These are phyloP conservation scores for Cyclura pinguis DNA, from an alignment of 2,797 vertebrate species.

Conservation along the genomic window DNA sequence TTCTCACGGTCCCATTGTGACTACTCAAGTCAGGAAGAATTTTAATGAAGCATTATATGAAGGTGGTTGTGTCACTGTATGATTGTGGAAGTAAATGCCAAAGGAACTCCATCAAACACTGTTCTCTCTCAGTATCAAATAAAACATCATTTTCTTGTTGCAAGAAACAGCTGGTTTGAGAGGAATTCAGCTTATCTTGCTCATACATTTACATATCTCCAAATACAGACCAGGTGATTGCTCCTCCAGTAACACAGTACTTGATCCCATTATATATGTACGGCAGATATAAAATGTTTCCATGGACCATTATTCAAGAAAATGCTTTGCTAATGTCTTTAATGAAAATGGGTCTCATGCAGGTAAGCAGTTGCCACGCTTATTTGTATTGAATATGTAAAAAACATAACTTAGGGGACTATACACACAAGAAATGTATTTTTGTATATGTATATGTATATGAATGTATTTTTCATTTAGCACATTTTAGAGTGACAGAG, in stretches of 20 bases:
- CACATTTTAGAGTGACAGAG: not conserved
- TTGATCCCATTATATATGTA: not conserved
- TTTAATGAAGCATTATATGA: conserved; percentile 67
- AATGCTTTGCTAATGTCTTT: conserved; percentile 4
- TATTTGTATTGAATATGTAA: not conserved
- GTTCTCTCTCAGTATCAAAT: conserved; percentile 21
- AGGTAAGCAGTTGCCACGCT: not conserved
- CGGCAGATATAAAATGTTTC: not conserved
- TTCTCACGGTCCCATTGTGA: conserved; percentile 47
- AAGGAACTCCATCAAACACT: not conserved
- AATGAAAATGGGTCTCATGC: not conserved
- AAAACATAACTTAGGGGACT: not conserved
- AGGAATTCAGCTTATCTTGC: conserved; percentile 15
- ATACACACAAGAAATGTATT: not conserved
- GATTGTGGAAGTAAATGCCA: conserved; percentile 19
- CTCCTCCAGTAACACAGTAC: not conserved
- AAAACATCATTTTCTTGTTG: conserved; percentile 16
- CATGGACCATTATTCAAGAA: not conserved
- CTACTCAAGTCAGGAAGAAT: conserved; percentile 66
- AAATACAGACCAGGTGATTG: conserved; percentile 32
- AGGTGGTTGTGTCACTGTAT: conserved; percentile 52
- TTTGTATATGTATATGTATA: no score
- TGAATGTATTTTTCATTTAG: not conserved
- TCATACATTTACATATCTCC: conserved; percentile 39
- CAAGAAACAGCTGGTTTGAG: conserved; percentile 44